Conservation (phyloP, 2,888 invertebrate species). For the Chirona hameri region DNA sequence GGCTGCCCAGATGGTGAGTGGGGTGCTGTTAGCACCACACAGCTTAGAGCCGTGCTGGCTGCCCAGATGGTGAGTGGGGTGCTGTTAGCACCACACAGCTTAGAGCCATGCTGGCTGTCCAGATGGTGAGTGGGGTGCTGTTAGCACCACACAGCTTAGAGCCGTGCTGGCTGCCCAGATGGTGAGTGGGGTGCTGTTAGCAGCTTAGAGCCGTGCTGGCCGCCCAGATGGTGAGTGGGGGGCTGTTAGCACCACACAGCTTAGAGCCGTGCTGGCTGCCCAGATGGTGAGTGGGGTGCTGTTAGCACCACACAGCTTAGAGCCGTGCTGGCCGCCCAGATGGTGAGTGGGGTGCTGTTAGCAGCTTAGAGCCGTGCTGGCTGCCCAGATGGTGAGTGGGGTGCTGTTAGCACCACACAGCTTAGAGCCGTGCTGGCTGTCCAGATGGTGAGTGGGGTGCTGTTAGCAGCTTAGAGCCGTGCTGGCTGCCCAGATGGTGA, state of each 20-base stretch:
- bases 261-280: too few species aligned
- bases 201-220: not conserved
- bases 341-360: constrained; percentile 35
- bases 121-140: constrained; percentile 36
- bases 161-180: too few species aligned
- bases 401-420: too few species aligned
- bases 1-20: constrained; percentile 36
- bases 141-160: too few species aligned
- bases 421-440: not conserved
- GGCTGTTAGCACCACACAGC: too few species aligned
- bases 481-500: constrained; percentile 6
- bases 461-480: too few species aligned
- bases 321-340: not conserved
- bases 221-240: constrained; percentile 35
- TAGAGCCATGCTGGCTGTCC: not conserved
- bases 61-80: constrained; percentile 7
- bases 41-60: too few species aligned
- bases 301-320: not conserved
- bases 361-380: too few species aligned
- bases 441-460: constrained; percentile 36
- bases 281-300: constrained; percentile 1
- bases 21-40: too few species aligned
- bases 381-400: too few species aligned
- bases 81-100: not conserved
- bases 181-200: too few species aligned